These are phyloP conservation scores for Orycteropus afer DNA, from an alignment of 2,113 vertebrate genomes.

Conservation along the genomic window DNA sequence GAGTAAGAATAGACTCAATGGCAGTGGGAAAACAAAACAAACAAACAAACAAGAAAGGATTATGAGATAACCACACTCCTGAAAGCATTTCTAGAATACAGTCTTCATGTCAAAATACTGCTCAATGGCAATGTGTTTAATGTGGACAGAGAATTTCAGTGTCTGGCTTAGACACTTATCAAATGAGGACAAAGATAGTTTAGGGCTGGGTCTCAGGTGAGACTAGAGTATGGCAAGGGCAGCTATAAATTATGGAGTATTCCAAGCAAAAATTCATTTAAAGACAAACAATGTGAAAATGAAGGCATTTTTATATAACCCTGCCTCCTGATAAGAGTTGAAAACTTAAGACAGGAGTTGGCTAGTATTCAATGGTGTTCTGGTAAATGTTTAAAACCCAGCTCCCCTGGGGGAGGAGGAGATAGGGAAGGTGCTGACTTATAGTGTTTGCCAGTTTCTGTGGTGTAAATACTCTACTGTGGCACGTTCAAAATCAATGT, in stretches of 20 bases:
- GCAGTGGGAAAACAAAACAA: too few relatives aligned
- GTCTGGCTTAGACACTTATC: neutral
- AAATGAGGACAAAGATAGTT: neutral
- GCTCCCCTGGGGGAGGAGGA: rapidly evolving
- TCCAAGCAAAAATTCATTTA: neutral
- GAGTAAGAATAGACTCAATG: too few relatives aligned
- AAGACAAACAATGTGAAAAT: neutral
- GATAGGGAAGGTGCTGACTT: neutral
- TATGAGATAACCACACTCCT: neutral
- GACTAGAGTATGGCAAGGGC: neutral
- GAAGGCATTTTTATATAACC: neutral
- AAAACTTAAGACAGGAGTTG: neutral
- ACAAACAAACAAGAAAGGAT: too few relatives aligned
- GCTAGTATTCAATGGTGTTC: too few relatives aligned
- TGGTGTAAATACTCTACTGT: neutral
- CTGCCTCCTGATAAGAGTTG: neutral
- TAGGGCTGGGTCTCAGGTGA: neutral
- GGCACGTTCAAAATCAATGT: neutral
- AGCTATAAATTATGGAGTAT: neutral
- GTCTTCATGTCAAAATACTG: neutral
- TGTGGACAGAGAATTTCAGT: neutral
- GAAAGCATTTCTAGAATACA: neutral
- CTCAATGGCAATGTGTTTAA: too few relatives aligned
- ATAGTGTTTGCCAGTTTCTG: neutral
- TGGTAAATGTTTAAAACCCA: neutral